Evolutionary conservation across 92 coral and sea anemone species (phyloP).

Genomic region (Anthopleura xanthogrammica): DNA sequence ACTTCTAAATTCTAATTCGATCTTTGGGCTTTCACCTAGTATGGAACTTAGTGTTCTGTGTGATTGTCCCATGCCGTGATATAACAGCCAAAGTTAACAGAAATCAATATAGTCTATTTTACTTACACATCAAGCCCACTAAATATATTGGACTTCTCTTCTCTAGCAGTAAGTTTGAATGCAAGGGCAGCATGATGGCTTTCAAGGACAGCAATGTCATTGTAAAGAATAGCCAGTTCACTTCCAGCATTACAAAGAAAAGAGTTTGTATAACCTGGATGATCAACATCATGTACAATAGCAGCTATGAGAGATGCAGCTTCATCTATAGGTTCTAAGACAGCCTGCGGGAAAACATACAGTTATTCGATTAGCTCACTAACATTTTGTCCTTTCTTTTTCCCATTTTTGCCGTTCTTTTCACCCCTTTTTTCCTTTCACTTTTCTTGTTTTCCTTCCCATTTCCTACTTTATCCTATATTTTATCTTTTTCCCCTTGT

Average conservation of each 20-base stretch:
- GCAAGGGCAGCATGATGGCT: constrained; percentile 98
- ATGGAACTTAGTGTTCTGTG: too few relatives aligned
- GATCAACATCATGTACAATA: constrained; percentile 97
- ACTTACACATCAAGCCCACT: constrained; percentile 93
- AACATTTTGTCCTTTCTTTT: background rate
- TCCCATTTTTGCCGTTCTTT: too few relatives aligned
- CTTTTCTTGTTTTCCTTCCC: too few relatives aligned
- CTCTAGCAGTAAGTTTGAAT: constrained; percentile 89
- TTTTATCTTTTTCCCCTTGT: too few relatives aligned
- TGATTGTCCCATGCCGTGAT: too few relatives aligned
- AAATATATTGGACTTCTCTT: constrained; percentile 88
- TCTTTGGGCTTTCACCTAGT: too few relatives aligned
- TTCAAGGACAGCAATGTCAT: constrained; percentile 96
- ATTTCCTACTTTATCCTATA: background rate
- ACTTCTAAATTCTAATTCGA: too few relatives aligned
- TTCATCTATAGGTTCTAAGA: constrained; percentile 93
- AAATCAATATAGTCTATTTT: too few relatives aligned
- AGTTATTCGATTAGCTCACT: background rate
- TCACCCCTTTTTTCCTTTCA: too few relatives aligned
- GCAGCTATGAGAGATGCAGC: constrained; percentile 98
- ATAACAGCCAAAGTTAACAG: too few relatives aligned
- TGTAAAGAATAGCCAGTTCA: constrained; percentile 90
- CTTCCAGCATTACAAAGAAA: constrained; percentile 96
- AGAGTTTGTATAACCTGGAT: constrained; percentile 99
- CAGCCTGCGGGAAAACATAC: constrained; percentile 54